These are phyloP conservation scores for Tachuris rubrigastra DNA, from an alignment of 2,113 vertebrate genomes.

Conservation along the genomic window DNA sequence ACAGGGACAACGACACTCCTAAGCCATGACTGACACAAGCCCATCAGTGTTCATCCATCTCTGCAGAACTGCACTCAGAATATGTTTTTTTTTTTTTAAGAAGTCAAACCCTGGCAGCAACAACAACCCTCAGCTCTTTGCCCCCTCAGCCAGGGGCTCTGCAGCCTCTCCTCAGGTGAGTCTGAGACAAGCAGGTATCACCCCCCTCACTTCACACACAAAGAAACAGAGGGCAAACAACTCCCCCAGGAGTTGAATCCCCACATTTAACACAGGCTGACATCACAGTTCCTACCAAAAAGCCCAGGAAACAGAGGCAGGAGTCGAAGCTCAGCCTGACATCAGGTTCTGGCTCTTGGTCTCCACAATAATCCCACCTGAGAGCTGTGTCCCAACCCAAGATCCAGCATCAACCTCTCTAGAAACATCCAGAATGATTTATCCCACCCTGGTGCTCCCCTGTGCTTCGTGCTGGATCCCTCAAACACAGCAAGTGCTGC, in stretches of 20 bases:
- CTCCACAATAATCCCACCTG: background rate
- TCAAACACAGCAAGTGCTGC: background rate
- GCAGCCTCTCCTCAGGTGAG: background rate
- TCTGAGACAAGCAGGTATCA: background rate
- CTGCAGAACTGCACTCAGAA: background rate
- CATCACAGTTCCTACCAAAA: background rate
- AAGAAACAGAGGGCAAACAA: background rate
- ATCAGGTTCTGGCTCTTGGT: background rate
- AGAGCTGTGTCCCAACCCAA: background rate
- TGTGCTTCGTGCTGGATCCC: background rate
- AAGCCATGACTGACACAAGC: background rate
- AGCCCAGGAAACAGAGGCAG: background rate
- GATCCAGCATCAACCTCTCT: background rate
- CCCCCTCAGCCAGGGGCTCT: background rate
- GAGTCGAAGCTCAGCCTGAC: background rate
- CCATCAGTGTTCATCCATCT: background rate
- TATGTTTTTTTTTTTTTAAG: no score
- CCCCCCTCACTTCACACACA: background rate
- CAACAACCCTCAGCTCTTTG: background rate
- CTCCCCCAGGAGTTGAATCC: background rate
- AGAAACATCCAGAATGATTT: background rate
- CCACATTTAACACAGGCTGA: background rate
- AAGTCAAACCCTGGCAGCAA: background rate
- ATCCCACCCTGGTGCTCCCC: fast-evolving
- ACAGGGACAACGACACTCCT: no score